Base-by-base conservation (phyloP, 2,113 vertebrate species). In the Chionis minor region DNA sequence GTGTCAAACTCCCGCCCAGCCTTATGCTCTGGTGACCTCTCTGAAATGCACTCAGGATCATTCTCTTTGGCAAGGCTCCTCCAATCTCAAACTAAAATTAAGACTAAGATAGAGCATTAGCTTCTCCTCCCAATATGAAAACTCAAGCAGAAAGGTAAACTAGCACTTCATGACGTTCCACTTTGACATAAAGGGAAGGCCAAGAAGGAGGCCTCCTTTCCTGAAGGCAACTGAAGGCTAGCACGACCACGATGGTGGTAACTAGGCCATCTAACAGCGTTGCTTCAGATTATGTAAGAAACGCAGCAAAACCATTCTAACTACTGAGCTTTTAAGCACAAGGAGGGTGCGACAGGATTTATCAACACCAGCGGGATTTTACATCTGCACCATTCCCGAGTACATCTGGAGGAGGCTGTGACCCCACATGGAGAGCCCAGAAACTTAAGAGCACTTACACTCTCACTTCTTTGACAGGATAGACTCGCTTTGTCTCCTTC, bases 381-480 rank as follows among this genome's bases (percentile, higher is more conserved):
- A 5, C 16, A 20, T 16, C 18, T 47, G 14, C 45, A 42, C 23
- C n/a, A 62, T 11, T 35, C 49, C 30, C 4, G 4, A 73, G 20
- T 14, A 82, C 23, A 35, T 7, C 8, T 14, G 17, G 38, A 84
- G 3, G 14, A 18, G 9, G 18, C 62, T 80, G 28, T 72, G 67
- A 83, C 33, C 19, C 35, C 61, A 35, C 7, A 7, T 44, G 17
- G 44, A 71, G 33, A 63, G 69, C 32, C 59, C 85, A 77, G 42
- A 80, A 78, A 69, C 91, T 71, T 51, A 56, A 75, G 32, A 73
- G 54, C 65, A 97, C 98, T 98, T 96, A 99, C 99, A 98, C 98
- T 95, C 99, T 98, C 38, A 98, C 97, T 58, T 98, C 99, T 91
- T 99, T 99, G 35, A 97, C 97, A 0, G 98, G 98, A 49, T 99